Conservation (phyloP, 2,888 invertebrate species). For the Cheilosia vernalis region DNA sequence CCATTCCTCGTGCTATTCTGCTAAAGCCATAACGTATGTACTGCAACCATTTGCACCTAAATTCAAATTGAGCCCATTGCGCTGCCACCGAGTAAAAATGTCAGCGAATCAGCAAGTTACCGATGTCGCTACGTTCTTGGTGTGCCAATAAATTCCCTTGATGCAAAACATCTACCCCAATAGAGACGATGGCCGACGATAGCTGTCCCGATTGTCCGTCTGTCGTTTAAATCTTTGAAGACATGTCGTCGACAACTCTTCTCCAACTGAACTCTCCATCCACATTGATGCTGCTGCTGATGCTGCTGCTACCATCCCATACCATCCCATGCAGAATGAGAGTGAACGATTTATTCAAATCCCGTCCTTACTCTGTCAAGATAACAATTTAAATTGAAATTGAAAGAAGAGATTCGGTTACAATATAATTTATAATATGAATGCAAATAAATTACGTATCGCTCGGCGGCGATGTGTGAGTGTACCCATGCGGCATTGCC, state of each 20-base stretch:
- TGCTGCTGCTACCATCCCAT: constrained; percentile 58
- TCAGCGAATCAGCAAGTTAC: constrained; percentile 60
- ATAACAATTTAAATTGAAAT: constrained; percentile 83
- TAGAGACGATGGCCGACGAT: constrained; percentile 71
- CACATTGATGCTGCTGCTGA: constrained; percentile 40
- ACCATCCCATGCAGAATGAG: constrained; percentile 75
- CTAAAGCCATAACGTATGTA: neutral
- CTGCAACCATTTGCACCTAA: constrained; percentile 9
- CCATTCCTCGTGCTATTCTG: neutral
- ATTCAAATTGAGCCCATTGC: constrained; percentile 59
- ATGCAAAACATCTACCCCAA: constrained; percentile 45
- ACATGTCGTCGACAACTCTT: constrained; percentile 79
- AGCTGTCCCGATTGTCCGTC: constrained; percentile 76
- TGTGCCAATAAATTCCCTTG: constrained; percentile 47
- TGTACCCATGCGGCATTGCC: constrained; percentile 50
- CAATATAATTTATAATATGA: constrained; percentile 82
- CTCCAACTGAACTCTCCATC: constrained; percentile 70
- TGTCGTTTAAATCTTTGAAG: constrained; percentile 78
- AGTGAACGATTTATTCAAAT: constrained; percentile 80
- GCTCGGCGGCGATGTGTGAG: constrained; percentile 17
- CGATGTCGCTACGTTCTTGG: constrained; percentile 55
- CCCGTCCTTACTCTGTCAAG: constrained; percentile 81
- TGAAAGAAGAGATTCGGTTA: constrained; percentile 83
- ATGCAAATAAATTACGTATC: constrained; percentile 75
- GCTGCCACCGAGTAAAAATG: constrained; percentile 48